Evolutionary conservation across 2,797 vertebrate genomes (phyloP), one percentile per base, ranked within the genome.

Genomic region (Tapirus indicus): DNA sequence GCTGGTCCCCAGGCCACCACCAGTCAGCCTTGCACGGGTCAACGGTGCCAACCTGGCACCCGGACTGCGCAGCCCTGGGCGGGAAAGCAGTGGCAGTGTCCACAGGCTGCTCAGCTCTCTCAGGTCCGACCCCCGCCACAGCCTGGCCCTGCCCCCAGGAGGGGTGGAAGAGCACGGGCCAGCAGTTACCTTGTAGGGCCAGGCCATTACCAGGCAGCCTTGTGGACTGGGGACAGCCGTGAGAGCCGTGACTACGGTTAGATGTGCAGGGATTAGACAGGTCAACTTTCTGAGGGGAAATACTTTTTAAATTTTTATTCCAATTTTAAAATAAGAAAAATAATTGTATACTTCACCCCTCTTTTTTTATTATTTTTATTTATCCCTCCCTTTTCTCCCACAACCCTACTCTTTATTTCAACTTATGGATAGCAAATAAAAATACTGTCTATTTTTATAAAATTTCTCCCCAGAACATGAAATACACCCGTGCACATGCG

Each of bases 91-190:
- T 0, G 99, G 99, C 98, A 99, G 99, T 98, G 99, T 99, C 96
- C 99, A 99, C 99, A 99, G 99, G 99, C 99, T 99, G 96, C 99
- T 99, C 98, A 99, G 99, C 98, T 99, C 99, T 89, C 98, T 99
- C 98, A 99, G 99, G 98, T 99, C 99, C 68, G 99, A 99, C 98
- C 99, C 99, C 66, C 99, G 99, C 52, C 99, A 99, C 98, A 99
- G 99, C 98, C 99, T 99, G 80, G 99, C 99, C 47, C 99, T 99
- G 97, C 99, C 99, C 64, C 99, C 99, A n/a, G 99, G 99, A 75
- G 99, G 99, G 9, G 99, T 99, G 6, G 99, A 99, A 98, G 99
- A 99, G 98, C 99, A 99, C 0, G 99, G 99, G 97, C 99, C 99
- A 0, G 99, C 99, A 77, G 99, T 99, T 94, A 99, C 99, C 4